Conservation (phyloP, 2,888 invertebrate species). For the Drosophila incognita region DNA sequence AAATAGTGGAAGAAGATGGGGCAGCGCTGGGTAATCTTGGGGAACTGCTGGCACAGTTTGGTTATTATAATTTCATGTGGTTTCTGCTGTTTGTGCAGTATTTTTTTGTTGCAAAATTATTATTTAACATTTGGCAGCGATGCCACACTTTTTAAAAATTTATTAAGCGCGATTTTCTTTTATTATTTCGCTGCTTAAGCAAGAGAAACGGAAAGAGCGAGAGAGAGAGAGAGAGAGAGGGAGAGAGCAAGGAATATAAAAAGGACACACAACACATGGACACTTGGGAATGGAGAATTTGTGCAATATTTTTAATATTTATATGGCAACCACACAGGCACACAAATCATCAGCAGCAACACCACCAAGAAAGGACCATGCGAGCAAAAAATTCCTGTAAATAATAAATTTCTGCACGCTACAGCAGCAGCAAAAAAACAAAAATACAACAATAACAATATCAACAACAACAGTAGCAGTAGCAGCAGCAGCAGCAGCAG, state of each 20-base stretch:
- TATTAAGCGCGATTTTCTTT: conserved; percentile 69
- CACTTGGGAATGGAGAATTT: conserved; percentile 65
- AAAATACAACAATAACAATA: conserved; percentile 11
- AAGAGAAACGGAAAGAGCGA: background rate
- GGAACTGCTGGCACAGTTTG: conserved; percentile 61
- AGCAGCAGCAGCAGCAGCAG: conserved; percentile 15
- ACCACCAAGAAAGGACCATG: conserved; percentile 51
- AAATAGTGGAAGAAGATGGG: background rate
- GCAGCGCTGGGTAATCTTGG: conserved; percentile 39
- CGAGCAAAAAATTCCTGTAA: conserved; percentile 69
- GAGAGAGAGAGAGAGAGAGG: background rate
- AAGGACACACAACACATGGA: conserved; percentile 44
- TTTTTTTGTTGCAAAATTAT: conserved; percentile 59
- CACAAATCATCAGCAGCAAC: conserved; percentile 76
- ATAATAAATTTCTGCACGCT: conserved; percentile 71
- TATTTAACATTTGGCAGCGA: conserved; percentile 66
- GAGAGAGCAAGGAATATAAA: conserved; percentile 24
- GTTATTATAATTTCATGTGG: conserved; percentile 69
- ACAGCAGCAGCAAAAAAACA: conserved; percentile 32
- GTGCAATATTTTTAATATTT: conserved; percentile 80
- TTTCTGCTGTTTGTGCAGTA: conserved; percentile 31
- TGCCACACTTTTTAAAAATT: conserved; percentile 78
- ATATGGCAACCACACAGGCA: conserved; percentile 77
- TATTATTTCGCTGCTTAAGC: conserved; percentile 41
- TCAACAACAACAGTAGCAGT: conserved; percentile 13